phyloP scores from a whole-genome alignment of 2,113 vertebrate species.

The Rissa tridactyla region DNA sequence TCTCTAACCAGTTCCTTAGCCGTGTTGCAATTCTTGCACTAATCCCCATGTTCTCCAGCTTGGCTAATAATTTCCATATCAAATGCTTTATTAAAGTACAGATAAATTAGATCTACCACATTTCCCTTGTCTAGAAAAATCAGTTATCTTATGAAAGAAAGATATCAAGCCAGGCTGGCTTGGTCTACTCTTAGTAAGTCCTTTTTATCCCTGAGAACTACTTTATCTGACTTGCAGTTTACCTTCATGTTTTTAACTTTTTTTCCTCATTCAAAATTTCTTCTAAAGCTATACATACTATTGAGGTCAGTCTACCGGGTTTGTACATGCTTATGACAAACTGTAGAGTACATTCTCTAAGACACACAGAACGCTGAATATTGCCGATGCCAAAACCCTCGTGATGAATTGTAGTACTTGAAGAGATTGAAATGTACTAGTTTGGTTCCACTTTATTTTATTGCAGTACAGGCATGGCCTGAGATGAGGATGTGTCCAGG shows the following conservation, averaged over 20 bases:
- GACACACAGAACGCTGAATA: background rate
- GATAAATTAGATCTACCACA: background rate
- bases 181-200: background rate
- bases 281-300: background rate
- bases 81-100: background rate
- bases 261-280: background rate
- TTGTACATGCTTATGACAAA: background rate
- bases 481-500: background rate
- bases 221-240: background rate
- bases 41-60: background rate
- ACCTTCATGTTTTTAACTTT: background rate
- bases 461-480: background rate
- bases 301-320: background rate
- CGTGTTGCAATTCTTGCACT: background rate
- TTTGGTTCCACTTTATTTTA: background rate
- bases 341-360: background rate
- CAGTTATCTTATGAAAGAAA: background rate
- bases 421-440: background rate
- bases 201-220: background rate
- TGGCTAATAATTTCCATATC: background rate
- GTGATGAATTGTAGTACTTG: background rate
- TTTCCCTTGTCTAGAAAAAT: background rate
- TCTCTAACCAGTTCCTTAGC: slow-evolving; percentile 14
- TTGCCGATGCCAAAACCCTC: background rate
- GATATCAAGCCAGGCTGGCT: background rate